Conservation (phyloP, 2,797 vertebrate genomes). For the Malacoctenus gilli region DNA sequence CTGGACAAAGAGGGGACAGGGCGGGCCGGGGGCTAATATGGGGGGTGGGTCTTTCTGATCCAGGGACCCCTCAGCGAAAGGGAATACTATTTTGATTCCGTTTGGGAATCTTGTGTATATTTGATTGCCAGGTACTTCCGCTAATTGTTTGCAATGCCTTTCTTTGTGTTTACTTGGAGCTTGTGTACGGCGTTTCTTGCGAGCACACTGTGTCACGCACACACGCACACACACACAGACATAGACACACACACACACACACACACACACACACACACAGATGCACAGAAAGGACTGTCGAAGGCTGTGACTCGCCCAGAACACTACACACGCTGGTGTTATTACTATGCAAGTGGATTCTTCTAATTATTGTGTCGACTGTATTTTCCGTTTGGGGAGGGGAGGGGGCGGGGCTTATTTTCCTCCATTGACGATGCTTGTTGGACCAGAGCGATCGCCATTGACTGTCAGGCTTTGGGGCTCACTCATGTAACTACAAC, state of each 20-base stretch:
- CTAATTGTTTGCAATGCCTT: slow-evolving; percentile 82
- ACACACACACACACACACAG: slow-evolving; percentile 32
- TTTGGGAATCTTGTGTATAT: slow-evolving; percentile 92
- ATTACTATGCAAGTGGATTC: slow-evolving; percentile 91
- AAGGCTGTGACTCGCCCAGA: slow-evolving; percentile 77
- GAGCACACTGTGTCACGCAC: slow-evolving; percentile 33
- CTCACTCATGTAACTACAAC: slow-evolving; percentile 33
- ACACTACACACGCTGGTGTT: slow-evolving; percentile 85
- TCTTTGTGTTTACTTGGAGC: slow-evolving; percentile 75
- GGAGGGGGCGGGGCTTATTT: slow-evolving; percentile 1
- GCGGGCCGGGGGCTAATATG: background rate
- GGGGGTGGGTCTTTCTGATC: slow-evolving; percentile 54
- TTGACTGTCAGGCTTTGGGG: too few relatives aligned
- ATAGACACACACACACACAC: slow-evolving; percentile 33
- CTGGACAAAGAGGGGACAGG: slow-evolving; percentile 32
- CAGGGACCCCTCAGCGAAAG: slow-evolving; percentile 82
- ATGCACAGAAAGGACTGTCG: slow-evolving; percentile 65
- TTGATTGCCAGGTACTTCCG: slow-evolving; percentile 87
- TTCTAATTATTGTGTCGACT: slow-evolving; percentile 63
- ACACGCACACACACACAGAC: too few relatives aligned
- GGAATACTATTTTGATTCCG: slow-evolving; percentile 92
- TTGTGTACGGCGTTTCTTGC: slow-evolving; percentile 49
- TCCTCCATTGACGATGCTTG: too few relatives aligned
- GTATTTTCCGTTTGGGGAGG: slow-evolving; percentile 27
- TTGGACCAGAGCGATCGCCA: slow-evolving; percentile 64